phyloP scores from a whole-genome alignment of 1,140 invertebrate species.

The Bombus superbus region DNA sequence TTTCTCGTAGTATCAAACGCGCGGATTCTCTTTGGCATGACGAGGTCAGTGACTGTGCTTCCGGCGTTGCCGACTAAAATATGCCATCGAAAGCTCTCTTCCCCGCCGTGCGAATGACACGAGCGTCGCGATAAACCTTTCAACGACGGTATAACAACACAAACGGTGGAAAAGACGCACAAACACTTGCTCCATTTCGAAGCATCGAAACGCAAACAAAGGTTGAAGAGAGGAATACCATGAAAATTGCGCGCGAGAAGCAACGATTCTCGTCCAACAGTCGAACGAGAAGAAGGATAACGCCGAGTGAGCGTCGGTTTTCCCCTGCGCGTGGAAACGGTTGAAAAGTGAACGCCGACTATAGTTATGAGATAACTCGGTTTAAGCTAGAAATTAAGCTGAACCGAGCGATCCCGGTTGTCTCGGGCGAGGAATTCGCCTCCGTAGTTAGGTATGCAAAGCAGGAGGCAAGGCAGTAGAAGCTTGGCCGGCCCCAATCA shows the following conservation, averaged over 20 bases:
- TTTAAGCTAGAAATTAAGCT: constrained; percentile 68
- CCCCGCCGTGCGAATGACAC: too few species aligned
- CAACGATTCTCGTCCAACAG: neutral
- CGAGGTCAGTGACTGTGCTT: constrained; percentile 3
- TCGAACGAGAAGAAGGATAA: neutral
- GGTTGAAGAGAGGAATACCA: neutral
- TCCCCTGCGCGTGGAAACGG: neutral
- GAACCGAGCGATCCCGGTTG: constrained; percentile 64
- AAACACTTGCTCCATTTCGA: neutral
- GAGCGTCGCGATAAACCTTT: neutral
- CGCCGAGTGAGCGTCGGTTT: neutral
- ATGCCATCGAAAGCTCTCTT: constrained; percentile 13
- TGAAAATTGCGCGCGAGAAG: neutral
- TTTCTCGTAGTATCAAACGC: constrained; percentile 10
- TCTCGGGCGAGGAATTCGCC: constrained; percentile 60
- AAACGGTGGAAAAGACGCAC: neutral
- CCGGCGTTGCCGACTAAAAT: neutral
- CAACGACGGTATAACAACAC: neutral
- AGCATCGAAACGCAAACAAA: neutral
- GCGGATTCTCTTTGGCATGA: neutral
- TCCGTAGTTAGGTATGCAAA: constrained; percentile 75
- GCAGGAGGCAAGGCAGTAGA: constrained; percentile 63
- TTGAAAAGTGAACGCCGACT: constrained; percentile 7
- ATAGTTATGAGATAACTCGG: constrained; percentile 49
- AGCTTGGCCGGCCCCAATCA: constrained; percentile 69